phyloP scores from a whole-genome alignment of 2,113 vertebrate species.

The Salvator merianae region DNA sequence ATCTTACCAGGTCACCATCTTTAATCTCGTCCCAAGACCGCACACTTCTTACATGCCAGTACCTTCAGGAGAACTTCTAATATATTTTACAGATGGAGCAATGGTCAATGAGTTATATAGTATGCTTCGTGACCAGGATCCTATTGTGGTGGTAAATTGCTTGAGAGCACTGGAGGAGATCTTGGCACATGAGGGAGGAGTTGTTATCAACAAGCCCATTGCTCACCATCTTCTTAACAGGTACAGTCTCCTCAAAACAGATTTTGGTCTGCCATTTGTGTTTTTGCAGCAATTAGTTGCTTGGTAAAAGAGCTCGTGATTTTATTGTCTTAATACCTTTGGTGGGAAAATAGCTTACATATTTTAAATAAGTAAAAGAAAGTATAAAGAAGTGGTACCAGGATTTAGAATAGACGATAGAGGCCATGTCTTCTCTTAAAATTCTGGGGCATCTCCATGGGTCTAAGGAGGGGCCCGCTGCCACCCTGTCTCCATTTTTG shows the following conservation, averaged over 20 bases:
- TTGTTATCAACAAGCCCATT: conserved; percentile 96
- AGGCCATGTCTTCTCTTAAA: no score
- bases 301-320: not conserved
- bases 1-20: no score
- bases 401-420: no score
- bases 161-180: conserved; percentile 94
- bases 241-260: conserved; percentile 61
- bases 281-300: not conserved
- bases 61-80: not conserved
- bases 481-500: no score
- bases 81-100: conserved; percentile 76
- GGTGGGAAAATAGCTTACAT: not conserved
- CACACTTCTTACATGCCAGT: no score
- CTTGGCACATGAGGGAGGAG: conserved; percentile 89
- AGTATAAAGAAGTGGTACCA: no score
- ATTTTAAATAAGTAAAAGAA: not conserved
- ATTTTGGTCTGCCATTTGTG: not conserved
- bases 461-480: no score
- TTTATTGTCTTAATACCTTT: not conserved
- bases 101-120: conserved; percentile 95
- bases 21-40: no score
- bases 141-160: conserved; percentile 95
- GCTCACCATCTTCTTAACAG: conserved; percentile 97
- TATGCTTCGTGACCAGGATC: conserved; percentile 92
- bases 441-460: no score